These are phyloP conservation scores for Eublepharis macularius DNA, from an alignment of 2,113 vertebrate genomes.

Conservation along the genomic window DNA sequence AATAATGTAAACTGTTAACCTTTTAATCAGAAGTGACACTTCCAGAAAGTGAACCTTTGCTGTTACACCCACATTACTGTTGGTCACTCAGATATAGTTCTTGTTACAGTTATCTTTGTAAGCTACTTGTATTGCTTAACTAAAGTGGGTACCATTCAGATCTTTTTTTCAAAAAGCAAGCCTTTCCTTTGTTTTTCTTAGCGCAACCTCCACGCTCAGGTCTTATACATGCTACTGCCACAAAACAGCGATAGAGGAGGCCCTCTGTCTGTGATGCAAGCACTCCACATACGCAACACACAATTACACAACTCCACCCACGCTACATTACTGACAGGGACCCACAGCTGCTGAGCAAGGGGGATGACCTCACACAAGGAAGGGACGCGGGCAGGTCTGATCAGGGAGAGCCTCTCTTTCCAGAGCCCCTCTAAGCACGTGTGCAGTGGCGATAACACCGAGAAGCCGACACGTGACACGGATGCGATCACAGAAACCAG, in stretches of 20 bases:
- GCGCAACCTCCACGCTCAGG: not conserved
- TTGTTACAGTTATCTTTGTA: no score
- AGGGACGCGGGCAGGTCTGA: not conserved
- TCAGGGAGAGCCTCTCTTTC: not conserved
- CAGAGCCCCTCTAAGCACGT: not conserved
- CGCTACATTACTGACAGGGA: not conserved
- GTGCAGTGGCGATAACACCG: not conserved
- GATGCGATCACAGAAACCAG: rapidly evolving
- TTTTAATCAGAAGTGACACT: not conserved
- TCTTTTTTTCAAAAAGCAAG: not conserved
- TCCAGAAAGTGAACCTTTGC: not conserved
- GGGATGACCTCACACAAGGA: not conserved
- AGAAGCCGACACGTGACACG: not conserved
- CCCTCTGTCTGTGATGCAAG: not conserved
- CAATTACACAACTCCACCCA: not conserved
- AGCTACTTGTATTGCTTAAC: not conserved
- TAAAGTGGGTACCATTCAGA: not conserved
- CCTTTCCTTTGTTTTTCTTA: no score
- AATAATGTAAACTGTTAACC: not conserved
- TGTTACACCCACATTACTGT: not conserved
- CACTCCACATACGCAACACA: not conserved
- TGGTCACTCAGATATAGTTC: not conserved
- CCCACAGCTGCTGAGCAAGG: no score
- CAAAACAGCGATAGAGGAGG: not conserved
- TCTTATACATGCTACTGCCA: not conserved